Base-by-base conservation (phyloP, 2,113 vertebrate species). In the Pseudorasbora parva region DNA sequence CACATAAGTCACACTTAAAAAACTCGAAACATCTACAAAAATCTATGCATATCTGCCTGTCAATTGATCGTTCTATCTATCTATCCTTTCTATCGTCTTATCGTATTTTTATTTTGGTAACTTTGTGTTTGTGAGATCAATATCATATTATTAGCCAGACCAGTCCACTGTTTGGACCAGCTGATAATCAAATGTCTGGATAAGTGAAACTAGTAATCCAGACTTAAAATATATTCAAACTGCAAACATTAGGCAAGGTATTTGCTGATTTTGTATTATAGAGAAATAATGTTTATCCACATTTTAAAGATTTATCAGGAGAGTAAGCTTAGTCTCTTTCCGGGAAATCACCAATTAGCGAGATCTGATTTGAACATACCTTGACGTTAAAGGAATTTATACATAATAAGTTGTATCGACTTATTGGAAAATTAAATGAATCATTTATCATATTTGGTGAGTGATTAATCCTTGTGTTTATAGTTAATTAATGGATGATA, bases 341-440 rank as follows among this genome's bases (percentile, higher is more conserved):
- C 9, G 21, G 49, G 27, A 76, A 57, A 57, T n/a, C 10, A 57
- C 30, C 74, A 56, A 10, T 60, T 78, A 60, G 75, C 5, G n/a
- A 60, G n/a, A 4, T 59, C 33, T n/a, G 54, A 77, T 78, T 43
- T 41, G 33, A 78, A 43, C 15, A 77, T 23, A 78, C 75, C 54
- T 15, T 43, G n/a, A 15, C 33, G 17, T n/a, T 25, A 7, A 76
- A 57, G 49, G 17, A 43, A 78, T 43, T 60, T 8, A 78, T 21
- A 57, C 6, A 41, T 60, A 12, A 60, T 78, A 60, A 43, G 33
- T 78, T 78, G 56, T 43, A 17, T 25, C 2, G n/a, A 41, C 68
- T 23, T 72, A 14, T 45, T 45, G 37, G 45, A 60, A 78, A 78
- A 45, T 45, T 9, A 25, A 59, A 78, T 60, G 7, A 59, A 17